A percentile compares a stretch with the other conserved stretches of the same genome.
These are phyloP conservation scores for Sorex maritimensis DNA, from an alignment of 2,797 vertebrate species.

Conservation along the genomic window DNA sequence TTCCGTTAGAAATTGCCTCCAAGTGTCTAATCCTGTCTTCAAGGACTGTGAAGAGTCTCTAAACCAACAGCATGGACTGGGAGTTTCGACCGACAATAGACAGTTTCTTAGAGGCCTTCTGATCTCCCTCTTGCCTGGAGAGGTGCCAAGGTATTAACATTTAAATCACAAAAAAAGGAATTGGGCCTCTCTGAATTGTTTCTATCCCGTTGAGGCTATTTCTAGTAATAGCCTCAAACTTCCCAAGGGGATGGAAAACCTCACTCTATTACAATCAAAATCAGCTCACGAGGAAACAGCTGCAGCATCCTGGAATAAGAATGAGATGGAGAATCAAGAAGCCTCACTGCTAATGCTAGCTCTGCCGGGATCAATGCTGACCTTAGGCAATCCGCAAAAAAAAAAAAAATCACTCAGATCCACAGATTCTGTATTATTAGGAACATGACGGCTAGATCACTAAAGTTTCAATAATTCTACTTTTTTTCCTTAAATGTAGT, in stretches of 20 bases:
- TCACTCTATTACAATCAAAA: conserved; percentile 68
- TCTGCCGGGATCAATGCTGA: conserved; percentile 57
- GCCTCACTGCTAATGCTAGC: conserved; percentile 58
- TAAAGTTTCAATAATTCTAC: conserved; percentile 14
- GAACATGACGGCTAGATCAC: conserved; percentile 17
- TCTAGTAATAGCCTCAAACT: conserved; percentile 79
- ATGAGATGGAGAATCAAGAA: conserved; percentile 65
- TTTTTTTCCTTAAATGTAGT: conserved; percentile 30
- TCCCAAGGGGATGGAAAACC: conserved; percentile 73
- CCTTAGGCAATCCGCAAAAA: not conserved
- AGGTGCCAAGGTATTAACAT: conserved; percentile 79
- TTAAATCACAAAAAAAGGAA: conserved; percentile 78
- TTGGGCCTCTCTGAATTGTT: conserved; percentile 66
- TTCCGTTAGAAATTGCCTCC: conserved; percentile 35
- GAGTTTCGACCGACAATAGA: conserved; percentile 40
- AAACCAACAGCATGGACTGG: conserved; percentile 49
- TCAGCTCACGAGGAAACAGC: conserved; percentile 63
- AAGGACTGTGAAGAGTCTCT: conserved; percentile 67
- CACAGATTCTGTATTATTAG: conserved; percentile 25
- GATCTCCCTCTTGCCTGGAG: conserved; percentile 68
- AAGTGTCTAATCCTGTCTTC: conserved; percentile 71
- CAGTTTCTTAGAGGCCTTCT: conserved; percentile 62
- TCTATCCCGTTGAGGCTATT: conserved; percentile 60
- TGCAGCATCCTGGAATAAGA: conserved; percentile 67
- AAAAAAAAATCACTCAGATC: not conserved